Conservation (phyloP, 2,797 vertebrate genomes). For the Acanthurus tractus region DNA sequence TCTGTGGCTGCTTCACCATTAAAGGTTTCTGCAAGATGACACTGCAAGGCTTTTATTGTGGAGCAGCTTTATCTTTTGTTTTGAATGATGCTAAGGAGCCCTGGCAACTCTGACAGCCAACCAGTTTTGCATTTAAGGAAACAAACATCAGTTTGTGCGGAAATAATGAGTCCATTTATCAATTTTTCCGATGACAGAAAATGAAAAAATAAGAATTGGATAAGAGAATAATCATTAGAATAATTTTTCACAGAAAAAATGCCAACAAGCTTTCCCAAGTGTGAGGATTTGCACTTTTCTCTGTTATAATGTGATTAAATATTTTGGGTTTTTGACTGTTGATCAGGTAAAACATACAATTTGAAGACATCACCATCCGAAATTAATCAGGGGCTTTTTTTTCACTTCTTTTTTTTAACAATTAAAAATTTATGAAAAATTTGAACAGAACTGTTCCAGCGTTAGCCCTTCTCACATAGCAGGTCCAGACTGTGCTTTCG, state of each 20-base stretch:
- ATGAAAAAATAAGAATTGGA: no score
- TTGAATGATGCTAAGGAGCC: not conserved
- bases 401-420: no score
- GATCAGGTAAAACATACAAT: not conserved
- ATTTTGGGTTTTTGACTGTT: not conserved
- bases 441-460: no score
- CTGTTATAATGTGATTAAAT: not conserved
- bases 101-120: not conserved
- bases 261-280: not conserved
- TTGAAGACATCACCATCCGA: not conserved
- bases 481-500: not conserved
- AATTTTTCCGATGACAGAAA: not conserved
- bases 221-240: not conserved
- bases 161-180: not conserved
- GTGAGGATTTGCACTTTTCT: not conserved
- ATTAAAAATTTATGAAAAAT: no score
- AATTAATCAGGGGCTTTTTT: not conserved
- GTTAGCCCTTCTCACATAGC: not conserved
- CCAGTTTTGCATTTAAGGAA: not conserved
- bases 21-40: not conserved
- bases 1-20: not conserved
- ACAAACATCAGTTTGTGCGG: not conserved
- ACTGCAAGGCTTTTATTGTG: not conserved
- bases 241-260: not conserved
- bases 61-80: not conserved